Conservation (phyloP, 2,113 vertebrate species). For the Tamias sibiricus region DNA sequence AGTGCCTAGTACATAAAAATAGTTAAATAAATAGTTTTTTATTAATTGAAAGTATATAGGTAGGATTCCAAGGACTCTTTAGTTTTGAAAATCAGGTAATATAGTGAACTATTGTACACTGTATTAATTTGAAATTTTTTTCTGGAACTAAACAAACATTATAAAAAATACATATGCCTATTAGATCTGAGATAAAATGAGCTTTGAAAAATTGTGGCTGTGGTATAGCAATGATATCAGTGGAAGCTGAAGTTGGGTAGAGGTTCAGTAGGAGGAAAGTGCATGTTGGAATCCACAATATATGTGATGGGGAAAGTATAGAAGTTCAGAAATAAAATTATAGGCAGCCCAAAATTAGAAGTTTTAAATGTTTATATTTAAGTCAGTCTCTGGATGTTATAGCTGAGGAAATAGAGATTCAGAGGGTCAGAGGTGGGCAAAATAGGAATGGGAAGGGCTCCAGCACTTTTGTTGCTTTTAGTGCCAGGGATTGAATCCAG, state of each 20-base stretch:
- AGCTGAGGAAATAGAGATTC: background rate
- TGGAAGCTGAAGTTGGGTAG: background rate
- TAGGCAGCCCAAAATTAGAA: background rate
- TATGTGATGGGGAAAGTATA: background rate
- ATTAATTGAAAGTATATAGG: background rate
- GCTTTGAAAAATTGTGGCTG: background rate
- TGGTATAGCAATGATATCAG: background rate
- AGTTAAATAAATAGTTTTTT: background rate
- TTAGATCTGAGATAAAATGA: conserved; percentile 17
- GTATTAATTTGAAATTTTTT: background rate
- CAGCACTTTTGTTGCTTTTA: background rate
- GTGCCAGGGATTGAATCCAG: background rate
- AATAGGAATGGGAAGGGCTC: background rate
- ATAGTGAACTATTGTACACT: background rate
- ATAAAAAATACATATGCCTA: background rate
- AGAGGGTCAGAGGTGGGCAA: background rate
- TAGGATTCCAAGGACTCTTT: background rate
- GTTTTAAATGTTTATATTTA: background rate
- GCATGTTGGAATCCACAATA: background rate
- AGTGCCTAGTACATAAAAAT: background rate
- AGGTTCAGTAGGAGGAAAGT: background rate
- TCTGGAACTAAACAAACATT: background rate
- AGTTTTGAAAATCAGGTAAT: background rate
- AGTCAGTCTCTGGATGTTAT: background rate
- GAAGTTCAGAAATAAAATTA: background rate